phyloP scores from a whole-genome alignment of 2,888 invertebrate genomes.

The Miltochrista miniata region DNA sequence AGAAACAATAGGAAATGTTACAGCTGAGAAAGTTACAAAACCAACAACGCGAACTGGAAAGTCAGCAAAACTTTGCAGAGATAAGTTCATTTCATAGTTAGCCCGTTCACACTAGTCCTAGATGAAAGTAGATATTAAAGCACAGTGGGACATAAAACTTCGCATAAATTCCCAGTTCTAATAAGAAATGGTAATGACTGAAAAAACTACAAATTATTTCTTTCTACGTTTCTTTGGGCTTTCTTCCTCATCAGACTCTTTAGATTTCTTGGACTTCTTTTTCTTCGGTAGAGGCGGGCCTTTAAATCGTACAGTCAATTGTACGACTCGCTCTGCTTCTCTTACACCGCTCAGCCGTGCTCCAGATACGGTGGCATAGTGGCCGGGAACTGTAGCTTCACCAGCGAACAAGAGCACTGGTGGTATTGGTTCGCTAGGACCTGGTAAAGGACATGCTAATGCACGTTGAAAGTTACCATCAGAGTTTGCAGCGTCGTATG shows the following conservation, averaged over 20 bases:
- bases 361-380: conserved; percentile 90
- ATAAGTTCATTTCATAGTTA: conserved; percentile 44
- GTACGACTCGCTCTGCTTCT: conserved; percentile 89
- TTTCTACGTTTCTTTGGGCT: not conserved
- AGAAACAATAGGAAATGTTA: conserved; percentile 14
- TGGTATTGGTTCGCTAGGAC: conserved; percentile 83
- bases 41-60: conserved; percentile 48
- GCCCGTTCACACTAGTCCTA: conserved; percentile 35
- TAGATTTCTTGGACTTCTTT: conserved; percentile 7
- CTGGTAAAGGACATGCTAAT: conserved; percentile 86
- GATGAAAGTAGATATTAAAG: conserved; percentile 50
- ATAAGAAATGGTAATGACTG: not conserved
- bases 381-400: conserved; percentile 90
- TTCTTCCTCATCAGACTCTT: conserved; percentile 7
- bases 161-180: conserved; percentile 23
- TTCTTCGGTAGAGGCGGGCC: conserved; percentile 63
- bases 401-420: conserved; percentile 91
- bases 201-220: not conserved
- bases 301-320: conserved; percentile 81
- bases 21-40: conserved; percentile 38
- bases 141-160: conserved; percentile 29
- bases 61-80: conserved; percentile 37
- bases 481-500: conserved; percentile 74
- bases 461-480: conserved; percentile 68
- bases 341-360: conserved; percentile 90